Conservation (phyloP, 2,888 invertebrate genomes). For the Ctena decussata region DNA sequence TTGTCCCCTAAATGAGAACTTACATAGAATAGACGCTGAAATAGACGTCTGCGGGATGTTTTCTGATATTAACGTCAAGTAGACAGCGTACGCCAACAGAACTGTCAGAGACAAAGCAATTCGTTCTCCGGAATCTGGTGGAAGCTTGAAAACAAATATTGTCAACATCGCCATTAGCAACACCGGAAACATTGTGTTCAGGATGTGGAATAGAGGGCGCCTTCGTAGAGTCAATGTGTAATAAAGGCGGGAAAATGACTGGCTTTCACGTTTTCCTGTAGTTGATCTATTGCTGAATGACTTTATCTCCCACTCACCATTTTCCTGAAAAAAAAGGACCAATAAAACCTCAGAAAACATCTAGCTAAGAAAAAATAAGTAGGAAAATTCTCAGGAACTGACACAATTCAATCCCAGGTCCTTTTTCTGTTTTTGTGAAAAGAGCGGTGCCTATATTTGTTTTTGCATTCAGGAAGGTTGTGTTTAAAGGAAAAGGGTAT, state of each 20-base stretch:
- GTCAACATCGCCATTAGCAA: slow-evolving; percentile 62
- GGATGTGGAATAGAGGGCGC: slow-evolving; percentile 62
- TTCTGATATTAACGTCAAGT: slow-evolving; percentile 60
- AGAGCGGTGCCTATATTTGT: no score
- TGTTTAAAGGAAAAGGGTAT: no score
- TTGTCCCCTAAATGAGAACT: not conserved
- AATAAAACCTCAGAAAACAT: no score
- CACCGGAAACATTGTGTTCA: slow-evolving; percentile 67
- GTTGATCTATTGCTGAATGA: not conserved
- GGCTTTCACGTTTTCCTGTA: not conserved
- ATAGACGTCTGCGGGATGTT: slow-evolving; percentile 64
- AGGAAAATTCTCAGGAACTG: no score
- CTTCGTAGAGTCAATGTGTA: slow-evolving; percentile 53
- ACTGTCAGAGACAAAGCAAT: slow-evolving; percentile 56
- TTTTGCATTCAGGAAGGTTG: no score
- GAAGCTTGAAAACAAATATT: slow-evolving; percentile 66
- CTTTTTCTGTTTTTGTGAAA: no score
- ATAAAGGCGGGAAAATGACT: slow-evolving; percentile 40
- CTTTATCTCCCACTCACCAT: slow-evolving; percentile 67
- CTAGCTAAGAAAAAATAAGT: no score
- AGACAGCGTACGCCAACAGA: slow-evolving; percentile 63
- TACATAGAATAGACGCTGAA: slow-evolving; percentile 62
- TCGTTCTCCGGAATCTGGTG: slow-evolving; percentile 63
- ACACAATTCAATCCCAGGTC: no score
- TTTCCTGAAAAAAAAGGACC: slow-evolving; percentile 56